Evolutionary conservation across 2,113 vertebrate species (phyloP).

Genomic region (Albula glossodonta): DNA sequence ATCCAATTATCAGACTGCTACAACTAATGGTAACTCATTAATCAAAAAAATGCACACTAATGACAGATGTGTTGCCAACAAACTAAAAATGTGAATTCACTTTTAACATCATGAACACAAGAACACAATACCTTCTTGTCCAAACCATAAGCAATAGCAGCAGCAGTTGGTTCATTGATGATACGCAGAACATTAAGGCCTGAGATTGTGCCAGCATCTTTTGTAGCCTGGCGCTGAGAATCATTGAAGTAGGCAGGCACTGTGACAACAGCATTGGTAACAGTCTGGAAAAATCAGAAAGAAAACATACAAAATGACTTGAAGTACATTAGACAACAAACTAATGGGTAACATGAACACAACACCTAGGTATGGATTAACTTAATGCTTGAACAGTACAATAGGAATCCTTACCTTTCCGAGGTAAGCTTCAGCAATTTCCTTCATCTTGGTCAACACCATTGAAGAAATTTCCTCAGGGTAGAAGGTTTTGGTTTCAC

Average conservation of each 20-base stretch:
- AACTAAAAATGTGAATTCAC: too few relatives aligned
- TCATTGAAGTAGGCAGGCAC: conserved; percentile 80
- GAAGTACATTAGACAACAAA: too few relatives aligned
- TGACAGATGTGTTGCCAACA: too few relatives aligned
- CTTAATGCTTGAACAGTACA: not conserved
- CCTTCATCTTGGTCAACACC: conserved; percentile 78
- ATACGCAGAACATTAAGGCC: conserved; percentile 75
- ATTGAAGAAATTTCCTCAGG: conserved; percentile 77
- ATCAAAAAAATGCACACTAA: not conserved
- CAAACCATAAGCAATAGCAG: conserved; percentile 74
- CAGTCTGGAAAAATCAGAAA: conserved; percentile 48
- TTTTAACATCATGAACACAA: too few relatives aligned
- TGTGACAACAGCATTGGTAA: conserved; percentile 73
- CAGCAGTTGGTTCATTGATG: conserved; percentile 78
- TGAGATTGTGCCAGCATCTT: conserved; percentile 76
- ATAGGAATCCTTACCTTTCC: conserved; percentile 64
- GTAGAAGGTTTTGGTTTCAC: conserved; percentile 70
- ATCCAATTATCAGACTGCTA: too few relatives aligned
- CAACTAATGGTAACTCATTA: not conserved
- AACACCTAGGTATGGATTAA: too few relatives aligned
- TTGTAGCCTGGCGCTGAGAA: conserved; percentile 75
- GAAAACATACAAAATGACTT: too few relatives aligned
- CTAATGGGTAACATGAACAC: not conserved
- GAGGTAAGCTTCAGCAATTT: conserved; percentile 77
- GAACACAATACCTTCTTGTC: conserved; percentile 79